These are phyloP conservation scores for Galeruca laticollis DNA, from an alignment of 2,888 invertebrate species.

Conservation along the genomic window DNA sequence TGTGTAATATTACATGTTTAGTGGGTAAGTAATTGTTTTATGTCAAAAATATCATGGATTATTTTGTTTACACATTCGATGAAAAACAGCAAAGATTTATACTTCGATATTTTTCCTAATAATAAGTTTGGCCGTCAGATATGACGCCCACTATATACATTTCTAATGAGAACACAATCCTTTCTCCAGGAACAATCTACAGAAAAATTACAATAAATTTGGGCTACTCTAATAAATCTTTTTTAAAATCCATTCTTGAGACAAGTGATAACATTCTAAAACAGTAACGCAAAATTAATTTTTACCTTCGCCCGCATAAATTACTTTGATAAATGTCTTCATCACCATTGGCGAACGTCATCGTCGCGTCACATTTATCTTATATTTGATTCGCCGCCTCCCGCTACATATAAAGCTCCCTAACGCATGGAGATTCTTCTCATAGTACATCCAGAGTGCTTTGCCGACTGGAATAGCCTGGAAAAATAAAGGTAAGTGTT, in stretches of 20 bases:
- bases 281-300: conserved; percentile 13
- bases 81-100: no score
- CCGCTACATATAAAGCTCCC: conserved; percentile 39
- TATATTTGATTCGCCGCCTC: conserved; percentile 35
- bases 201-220: background rate
- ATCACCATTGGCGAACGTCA: conserved; percentile 23
- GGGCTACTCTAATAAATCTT: background rate
- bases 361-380: conserved; percentile 38
- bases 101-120: no score
- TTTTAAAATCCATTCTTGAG: background rate
- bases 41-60: no score
- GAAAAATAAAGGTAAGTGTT: conserved; percentile 31
- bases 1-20: no score
- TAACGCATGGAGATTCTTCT: conserved; percentile 36
- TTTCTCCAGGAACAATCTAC: background rate
- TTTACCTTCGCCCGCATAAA: conserved; percentile 31
- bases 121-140: no score
- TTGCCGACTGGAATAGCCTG: conserved; percentile 36
- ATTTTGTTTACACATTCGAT: no score
- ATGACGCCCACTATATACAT: background rate
- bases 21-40: no score
- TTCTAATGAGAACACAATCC: background rate
- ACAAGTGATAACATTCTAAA: conserved; percentile 18
- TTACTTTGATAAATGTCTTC: conserved; percentile 25
- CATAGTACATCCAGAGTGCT: conserved; percentile 40